Evolutionary conservation across 2,797 vertebrate genomes (phyloP), one percentile per base, ranked within the genome.

Genomic region (Cheracebus regulus): DNA sequence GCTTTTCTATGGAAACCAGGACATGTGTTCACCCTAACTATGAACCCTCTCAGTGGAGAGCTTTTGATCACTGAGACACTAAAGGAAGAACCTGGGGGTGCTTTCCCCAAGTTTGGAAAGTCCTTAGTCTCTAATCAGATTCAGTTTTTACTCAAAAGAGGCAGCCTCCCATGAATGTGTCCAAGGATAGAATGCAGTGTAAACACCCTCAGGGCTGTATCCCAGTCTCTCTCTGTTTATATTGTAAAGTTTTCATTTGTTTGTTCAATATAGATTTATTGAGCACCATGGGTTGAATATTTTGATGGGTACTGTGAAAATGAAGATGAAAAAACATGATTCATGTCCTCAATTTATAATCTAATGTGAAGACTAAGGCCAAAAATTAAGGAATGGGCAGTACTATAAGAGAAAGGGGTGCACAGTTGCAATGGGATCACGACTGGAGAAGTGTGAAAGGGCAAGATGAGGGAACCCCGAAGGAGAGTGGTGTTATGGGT

Each of bases 81-180:
- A 41, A 76, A 58, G 44, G 75, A 44, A 73, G 46, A 76, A 17
- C 48, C 10, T 15, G 14, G n/a, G 73, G 46, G 14, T 81, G 28
- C 30, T n/a, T 95, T 92, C 70, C 12, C 44, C 80, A 86, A 61
- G 46, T 20, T 79, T 58, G 26, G 30, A 86, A 95, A 93, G 79
- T 33, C 7, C 12, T 1, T 44, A 13, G 26, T 46, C n/a, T 79
- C 30, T 75, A 70, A 67, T 39, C 50, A 64, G 86, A 67, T 52
- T 82, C 24, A 58, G 19, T 28, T 64, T 84, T 88, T 82, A 57
- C 26, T 76, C 36, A 55, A 76, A 75, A 4, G 61, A 4, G 72
- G 15, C 15, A 46, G 10, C 28, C 61, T 82, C 41, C 39, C n/a
- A 24, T 55, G 36, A 73, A 44, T 52, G 7, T 92, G 36, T 28